phyloP scores from a whole-genome alignment of 2,888 invertebrate genomes.

The Sesia apiformis region DNA sequence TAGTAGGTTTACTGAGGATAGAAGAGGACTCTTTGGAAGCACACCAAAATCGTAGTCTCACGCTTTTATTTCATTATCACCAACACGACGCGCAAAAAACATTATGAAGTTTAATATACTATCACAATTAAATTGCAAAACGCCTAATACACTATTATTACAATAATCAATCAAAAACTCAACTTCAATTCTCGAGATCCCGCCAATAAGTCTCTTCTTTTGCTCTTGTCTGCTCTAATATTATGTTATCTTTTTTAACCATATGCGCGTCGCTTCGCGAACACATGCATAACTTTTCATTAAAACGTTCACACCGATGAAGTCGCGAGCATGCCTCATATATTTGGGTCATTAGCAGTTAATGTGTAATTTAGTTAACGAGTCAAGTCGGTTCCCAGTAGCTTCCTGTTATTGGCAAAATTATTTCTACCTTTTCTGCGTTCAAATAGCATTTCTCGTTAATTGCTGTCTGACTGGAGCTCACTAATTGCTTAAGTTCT shows the following conservation, averaged over 20 bases:
- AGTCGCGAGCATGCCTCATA: constrained; percentile 25
- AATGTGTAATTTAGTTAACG: constrained; percentile 67
- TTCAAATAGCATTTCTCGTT: constrained; percentile 67
- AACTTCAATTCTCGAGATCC: too few species aligned
- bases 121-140: too few species aligned
- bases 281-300: background rate
- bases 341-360: constrained; percentile 60
- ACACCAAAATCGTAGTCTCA: too few species aligned
- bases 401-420: constrained; percentile 58
- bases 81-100: too few species aligned
- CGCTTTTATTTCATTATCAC: too few species aligned
- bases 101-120: too few species aligned
- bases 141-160: too few species aligned
- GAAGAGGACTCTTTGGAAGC: too few species aligned
- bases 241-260: background rate
- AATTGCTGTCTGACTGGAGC: constrained; percentile 70
- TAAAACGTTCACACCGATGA: background rate
- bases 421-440: constrained; percentile 67
- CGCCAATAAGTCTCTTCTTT: too few species aligned
- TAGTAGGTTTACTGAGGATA: too few species aligned
- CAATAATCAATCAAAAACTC: too few species aligned
- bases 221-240: too few species aligned
- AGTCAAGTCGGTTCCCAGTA: constrained; percentile 36
- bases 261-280: background rate
- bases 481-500: constrained; percentile 73